phyloP scores from a whole-genome alignment of 2,113 vertebrate genomes.

The Embiotoca jacksoni region DNA sequence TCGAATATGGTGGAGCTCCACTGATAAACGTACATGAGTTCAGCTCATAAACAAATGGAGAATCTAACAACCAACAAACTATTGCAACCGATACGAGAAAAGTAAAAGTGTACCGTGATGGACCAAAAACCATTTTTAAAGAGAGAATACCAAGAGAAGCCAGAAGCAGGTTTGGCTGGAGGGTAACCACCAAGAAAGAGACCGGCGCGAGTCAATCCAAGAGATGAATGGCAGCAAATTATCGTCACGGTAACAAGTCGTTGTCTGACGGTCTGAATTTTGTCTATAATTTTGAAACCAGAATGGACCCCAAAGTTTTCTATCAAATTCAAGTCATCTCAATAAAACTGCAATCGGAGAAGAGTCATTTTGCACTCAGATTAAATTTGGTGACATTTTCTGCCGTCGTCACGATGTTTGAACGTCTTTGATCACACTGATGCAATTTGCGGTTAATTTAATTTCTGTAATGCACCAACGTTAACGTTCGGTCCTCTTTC shows the following conservation, averaged over 20 bases:
- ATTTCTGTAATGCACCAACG: no score
- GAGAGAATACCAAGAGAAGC: conserved; percentile 70
- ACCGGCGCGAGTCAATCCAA: neutral
- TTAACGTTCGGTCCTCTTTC: conserved; percentile 58
- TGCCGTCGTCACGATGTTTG: no score
- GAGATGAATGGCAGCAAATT: neutral
- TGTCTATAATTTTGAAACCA: no score
- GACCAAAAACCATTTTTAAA: conserved; percentile 56
- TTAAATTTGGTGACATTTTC: no score
- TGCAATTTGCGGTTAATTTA: no score
- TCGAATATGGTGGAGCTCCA: conserved; percentile 78
- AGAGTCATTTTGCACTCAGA: no score
- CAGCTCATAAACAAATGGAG: conserved; percentile 78
- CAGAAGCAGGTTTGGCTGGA: conserved; percentile 32
- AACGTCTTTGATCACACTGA: no score
- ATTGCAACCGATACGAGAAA: conserved; percentile 79
- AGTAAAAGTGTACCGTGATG: conserved; percentile 52
- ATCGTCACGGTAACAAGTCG: no score
- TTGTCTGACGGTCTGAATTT: neutral
- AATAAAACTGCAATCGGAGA: no score
- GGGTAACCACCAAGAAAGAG: conserved; percentile 76
- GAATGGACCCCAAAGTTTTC: no score
- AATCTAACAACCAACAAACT: conserved; percentile 80
- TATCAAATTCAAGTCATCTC: no score
- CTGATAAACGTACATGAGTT: conserved; percentile 78